Evolutionary conservation across 2,797 vertebrate species (phyloP), one percentile per base, ranked within the genome.

Genomic region (Agapornis canus): DNA sequence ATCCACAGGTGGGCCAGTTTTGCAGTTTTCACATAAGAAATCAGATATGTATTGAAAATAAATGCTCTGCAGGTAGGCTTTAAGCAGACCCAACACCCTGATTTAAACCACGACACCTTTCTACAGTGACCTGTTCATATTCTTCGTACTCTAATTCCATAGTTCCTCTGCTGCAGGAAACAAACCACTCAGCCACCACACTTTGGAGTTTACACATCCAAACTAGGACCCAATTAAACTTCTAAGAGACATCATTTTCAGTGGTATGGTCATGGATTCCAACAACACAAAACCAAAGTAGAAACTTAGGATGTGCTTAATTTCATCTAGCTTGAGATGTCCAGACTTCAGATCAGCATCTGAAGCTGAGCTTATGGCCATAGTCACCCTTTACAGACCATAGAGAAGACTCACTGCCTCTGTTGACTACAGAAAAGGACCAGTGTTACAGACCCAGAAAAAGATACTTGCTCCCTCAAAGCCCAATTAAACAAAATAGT

Each of bases 131-230:
- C 60, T 78, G 42, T 29, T 87, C 29, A 43, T 75, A 52, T 71
- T 93, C 72, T 92, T 82, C 68, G 57, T 65, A 82, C 37, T 64
- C 39, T 57, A 66, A 64, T 64, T 90, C 43, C 75, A 77, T 26
- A 84, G 43, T 13, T 89, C 40, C 52, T 82, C 29, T 82, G 14
- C 23, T 71, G 48, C 51, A 66, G 32, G 60, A 80, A 95, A 85
- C 56, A 65, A 94, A 93, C 42, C 21, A 29, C 20, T 54, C 63
- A 72, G n/a, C 10, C 32, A 64, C 14, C 26, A 54, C 21, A 10
- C 16, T 66, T 11, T 48, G 57, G 8, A 23, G n/a, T 39, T 70
- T 47, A 52, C 10, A 48, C 48, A 70, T 66, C 16, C 48, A 63
- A n/a, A 64, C 5, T n/a, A 26, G 19, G 39, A 71, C 12, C 5